These are phyloP conservation scores for Hoplostethus atlanticus DNA, from an alignment of 2,797 vertebrate genomes.

Conservation along the genomic window DNA sequence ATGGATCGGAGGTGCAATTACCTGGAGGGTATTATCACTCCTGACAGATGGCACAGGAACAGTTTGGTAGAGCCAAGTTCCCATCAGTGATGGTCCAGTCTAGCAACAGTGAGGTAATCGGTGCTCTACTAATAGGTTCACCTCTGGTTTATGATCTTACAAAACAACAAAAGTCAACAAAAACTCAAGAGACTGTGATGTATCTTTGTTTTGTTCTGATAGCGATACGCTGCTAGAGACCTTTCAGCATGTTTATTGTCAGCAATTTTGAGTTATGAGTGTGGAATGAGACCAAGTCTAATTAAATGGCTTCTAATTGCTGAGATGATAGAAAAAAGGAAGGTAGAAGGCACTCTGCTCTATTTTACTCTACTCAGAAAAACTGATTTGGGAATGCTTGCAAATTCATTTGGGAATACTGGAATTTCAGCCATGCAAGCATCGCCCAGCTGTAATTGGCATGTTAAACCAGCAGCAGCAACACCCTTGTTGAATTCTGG, in stretches of 20 bases:
- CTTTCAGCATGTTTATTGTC: constrained; percentile 21
- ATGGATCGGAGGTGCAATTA: constrained; percentile 55
- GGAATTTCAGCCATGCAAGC: constrained; percentile 44
- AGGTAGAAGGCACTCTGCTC: constrained; percentile 5
- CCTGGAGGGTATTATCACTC: constrained; percentile 66
- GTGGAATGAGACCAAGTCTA: constrained; percentile 15
- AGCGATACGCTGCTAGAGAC: constrained; percentile 9
- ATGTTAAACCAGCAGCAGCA: constrained; percentile 8
- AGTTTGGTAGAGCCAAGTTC: constrained; percentile 59
- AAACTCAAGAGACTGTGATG: background rate
- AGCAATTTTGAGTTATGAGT: constrained; percentile 8
- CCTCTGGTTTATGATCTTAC: constrained; percentile 1
- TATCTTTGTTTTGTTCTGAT: constrained; percentile 20
- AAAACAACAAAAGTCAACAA: background rate
- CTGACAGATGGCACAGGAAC: constrained; percentile 73
- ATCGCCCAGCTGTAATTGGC: constrained; percentile 20
- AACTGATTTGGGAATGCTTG: constrained; percentile 55
- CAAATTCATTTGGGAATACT: constrained; percentile 59
- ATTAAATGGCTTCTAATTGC: constrained; percentile 50
- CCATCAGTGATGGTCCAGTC: constrained; percentile 24
- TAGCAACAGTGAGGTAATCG: constrained; percentile 31
- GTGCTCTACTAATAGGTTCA: constrained; percentile 5
- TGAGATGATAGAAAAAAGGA: background rate
- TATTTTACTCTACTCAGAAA: constrained; percentile 29
- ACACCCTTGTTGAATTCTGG: constrained; percentile 15